Conservation (phyloP, 1,140 invertebrate genomes). For the Rhyzopertha dominica region DNA sequence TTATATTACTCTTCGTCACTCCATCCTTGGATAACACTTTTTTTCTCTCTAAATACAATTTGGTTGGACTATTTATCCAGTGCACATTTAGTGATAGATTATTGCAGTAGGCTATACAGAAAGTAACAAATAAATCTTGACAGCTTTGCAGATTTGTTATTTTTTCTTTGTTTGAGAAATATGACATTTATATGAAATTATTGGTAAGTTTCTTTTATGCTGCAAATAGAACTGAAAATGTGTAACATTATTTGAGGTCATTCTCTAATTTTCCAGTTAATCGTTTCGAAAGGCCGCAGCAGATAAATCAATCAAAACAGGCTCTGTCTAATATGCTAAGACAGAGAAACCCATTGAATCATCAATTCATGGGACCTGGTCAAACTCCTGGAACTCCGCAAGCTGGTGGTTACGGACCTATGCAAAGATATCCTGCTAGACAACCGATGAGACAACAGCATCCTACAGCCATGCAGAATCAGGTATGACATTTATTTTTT, state of each 20-base stretch:
- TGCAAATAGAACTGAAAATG: neutral
- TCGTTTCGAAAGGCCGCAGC: slow-evolving; percentile 61
- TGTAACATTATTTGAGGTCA: slow-evolving; percentile 1
- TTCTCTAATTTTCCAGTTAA: slow-evolving; percentile 51
- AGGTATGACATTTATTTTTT: too few relatives aligned
- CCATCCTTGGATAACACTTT: too few relatives aligned
- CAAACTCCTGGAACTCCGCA: slow-evolving; percentile 28
- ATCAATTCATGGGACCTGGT: slow-evolving; percentile 36
- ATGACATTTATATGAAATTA: too few relatives aligned
- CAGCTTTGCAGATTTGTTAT: too few relatives aligned
- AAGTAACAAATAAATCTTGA: too few relatives aligned
- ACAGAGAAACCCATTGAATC: slow-evolving; percentile 54
- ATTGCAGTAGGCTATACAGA: too few relatives aligned
- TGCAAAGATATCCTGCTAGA: slow-evolving; percentile 37
- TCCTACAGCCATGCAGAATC: slow-evolving; percentile 43
- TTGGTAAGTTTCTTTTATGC: neutral
- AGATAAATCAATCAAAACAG: slow-evolving; percentile 75
- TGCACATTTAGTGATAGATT: too few relatives aligned
- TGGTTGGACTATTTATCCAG: too few relatives aligned
- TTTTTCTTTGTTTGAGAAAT: too few relatives aligned
- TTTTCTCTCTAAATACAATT: too few relatives aligned
- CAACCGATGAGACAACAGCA: slow-evolving; percentile 40
- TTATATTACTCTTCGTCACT: too few relatives aligned
- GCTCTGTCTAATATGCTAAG: slow-evolving; percentile 82
- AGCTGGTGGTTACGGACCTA: slow-evolving; percentile 28